These are phyloP conservation scores for Catostylus mosaicus DNA, from an alignment of 30 jellyfish, hydroid and myxozoan genomes.

Conservation along the genomic window DNA sequence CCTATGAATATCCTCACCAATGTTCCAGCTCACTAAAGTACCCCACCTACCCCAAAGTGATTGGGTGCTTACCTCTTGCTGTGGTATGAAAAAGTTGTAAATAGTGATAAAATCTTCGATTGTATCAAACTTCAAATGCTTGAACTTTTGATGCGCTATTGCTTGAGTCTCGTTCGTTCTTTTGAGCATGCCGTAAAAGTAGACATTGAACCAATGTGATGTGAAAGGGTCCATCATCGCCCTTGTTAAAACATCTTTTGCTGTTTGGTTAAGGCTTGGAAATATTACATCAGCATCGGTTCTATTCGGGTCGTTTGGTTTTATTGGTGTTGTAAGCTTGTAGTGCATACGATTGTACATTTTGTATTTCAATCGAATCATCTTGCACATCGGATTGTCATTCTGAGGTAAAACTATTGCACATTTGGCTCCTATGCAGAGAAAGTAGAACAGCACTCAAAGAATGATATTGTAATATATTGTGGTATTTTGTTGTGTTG, in stretches of 20 bases:
- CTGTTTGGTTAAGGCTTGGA: slow-evolving; percentile 76
- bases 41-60: no score
- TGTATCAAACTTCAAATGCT: slow-evolving; percentile 12
- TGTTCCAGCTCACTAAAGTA: no score
- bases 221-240: slow-evolving; percentile 85
- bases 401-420: slow-evolving; percentile 60
- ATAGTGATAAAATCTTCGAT: slow-evolving; percentile 69
- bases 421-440: slow-evolving; percentile 51
- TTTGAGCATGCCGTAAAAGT: slow-evolving; percentile 71
- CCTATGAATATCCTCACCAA: no score
- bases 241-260: slow-evolving; percentile 28
- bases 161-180: slow-evolving; percentile 67
- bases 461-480: no score
- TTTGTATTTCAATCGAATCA: slow-evolving; percentile 40
- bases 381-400: slow-evolving; percentile 45
- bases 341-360: slow-evolving; percentile 36
- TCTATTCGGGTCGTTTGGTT: slow-evolving; percentile 46
- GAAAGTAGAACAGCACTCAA: no score
- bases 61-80: slow-evolving; percentile 60
- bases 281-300: slow-evolving; percentile 44
- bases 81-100: slow-evolving; percentile 29
- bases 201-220: slow-evolving; percentile 90
- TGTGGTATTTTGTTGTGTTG: no score
- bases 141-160: slow-evolving; percentile 18
- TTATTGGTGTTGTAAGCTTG: slow-evolving; percentile 64